Evolutionary conservation across 2,888 invertebrate genomes (phyloP).

Genomic region (Cheilosia pagana): DNA sequence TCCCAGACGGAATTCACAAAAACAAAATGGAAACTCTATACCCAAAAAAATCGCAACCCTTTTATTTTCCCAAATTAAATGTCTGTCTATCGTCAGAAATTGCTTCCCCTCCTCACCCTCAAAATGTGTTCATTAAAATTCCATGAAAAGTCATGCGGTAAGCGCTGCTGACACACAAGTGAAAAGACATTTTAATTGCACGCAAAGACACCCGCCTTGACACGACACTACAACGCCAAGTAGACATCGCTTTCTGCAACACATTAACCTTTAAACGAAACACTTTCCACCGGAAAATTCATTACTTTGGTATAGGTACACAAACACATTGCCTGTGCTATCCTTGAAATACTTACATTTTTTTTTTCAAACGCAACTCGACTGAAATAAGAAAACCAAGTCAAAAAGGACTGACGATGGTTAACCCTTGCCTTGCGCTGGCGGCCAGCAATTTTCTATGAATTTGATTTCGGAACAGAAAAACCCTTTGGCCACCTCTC

Average conservation of each 20-base stretch:
- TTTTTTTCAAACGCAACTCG: neutral
- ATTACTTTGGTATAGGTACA: slow-evolving; percentile 25
- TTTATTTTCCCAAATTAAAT: neutral
- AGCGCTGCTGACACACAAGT: neutral
- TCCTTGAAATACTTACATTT: neutral
- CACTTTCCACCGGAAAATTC: slow-evolving; percentile 45
- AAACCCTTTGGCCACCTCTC: slow-evolving; percentile 8
- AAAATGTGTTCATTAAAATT: slow-evolving; percentile 48
- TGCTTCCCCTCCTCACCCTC: neutral
- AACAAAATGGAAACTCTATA: neutral
- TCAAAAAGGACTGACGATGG: slow-evolving; percentile 44
- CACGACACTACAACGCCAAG: neutral
- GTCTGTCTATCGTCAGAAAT: neutral
- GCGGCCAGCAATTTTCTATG: slow-evolving; percentile 42
- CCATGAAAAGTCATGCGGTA: neutral
- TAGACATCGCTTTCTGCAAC: neutral
- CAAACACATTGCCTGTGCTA: slow-evolving; percentile 17
- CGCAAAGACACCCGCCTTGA: slow-evolving; percentile 20
- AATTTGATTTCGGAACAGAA: slow-evolving; percentile 34
- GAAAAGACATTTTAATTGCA: slow-evolving; percentile 43
- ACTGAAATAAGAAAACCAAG: neutral
- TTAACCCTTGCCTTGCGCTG: neutral
- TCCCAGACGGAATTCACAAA: too few relatives aligned
- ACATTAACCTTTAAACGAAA: slow-evolving; percentile 48
- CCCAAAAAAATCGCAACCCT: neutral